Base-by-base conservation (phyloP, 2,113 vertebrate species). In the Laterallus jamaicensis region DNA sequence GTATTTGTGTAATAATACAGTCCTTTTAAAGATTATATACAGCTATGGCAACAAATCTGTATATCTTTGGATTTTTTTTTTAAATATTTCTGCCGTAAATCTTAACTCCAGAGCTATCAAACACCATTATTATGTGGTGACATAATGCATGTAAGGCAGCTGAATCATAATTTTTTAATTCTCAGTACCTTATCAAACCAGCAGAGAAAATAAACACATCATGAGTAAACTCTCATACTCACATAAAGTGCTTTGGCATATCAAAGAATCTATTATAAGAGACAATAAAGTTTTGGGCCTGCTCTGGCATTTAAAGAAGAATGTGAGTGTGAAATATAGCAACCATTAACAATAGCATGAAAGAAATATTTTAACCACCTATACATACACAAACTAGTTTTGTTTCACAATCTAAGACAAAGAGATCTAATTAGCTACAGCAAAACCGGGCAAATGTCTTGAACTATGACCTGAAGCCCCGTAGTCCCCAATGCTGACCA, bases 401-500 rank as follows among this genome's bases (percentile, higher is more conserved):
- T 58, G 25, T 35, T 84, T 81, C 56, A 59, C 42, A n/a, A 55
- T 44, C 47, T 54, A 66, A 71, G 49, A 49, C 0, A 4, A 88
- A n/a, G 35, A 66, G 19, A 35, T 18, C 40, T 81, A 67, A 84
- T 67, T 10, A 59, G 31, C 31, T 63, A 40, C 28, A 84, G 17
- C 4, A 11, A 69, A 92, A 55, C n/a, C 4, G 9, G 19, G 20
- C 50, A 55, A 70, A 28, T 5, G 2, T 47, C 42, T 82, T 82
- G 56, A 83, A 24, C 14, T 6, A 19, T 13, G 16, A 7, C 19
- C 21, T 67, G 37, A 77, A 77, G 55, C 8, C 10, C 13, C 11
- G 17, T 1, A 79, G n/a, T 1, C 2, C 4, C 2, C 56, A 66
- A 12, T 3, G 5, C 26, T 68, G 60, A 81, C 2, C 67, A 11